Percentiles rank a stretch among this genome's conserved stretches.
Conservation (phyloP, 2,888 invertebrate species). For the Molorchus minor region DNA sequence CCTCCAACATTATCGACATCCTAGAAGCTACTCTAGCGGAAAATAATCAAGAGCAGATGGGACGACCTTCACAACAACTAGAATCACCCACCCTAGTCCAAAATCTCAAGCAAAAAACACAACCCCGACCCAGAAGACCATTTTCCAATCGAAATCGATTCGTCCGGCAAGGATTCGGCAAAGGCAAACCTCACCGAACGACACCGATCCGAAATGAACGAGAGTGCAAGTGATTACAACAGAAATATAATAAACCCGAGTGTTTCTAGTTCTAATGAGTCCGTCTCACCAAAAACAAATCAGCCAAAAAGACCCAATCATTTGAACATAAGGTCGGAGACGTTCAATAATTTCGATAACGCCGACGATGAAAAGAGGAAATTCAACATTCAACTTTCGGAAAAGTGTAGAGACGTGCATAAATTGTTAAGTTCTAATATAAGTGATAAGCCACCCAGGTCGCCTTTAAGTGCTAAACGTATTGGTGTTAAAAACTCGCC, state of each 20-base stretch:
- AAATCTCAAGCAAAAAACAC: slow-evolving; percentile 45
- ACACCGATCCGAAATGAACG: slow-evolving; percentile 54
- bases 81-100: slow-evolving; percentile 47
- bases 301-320: slow-evolving; percentile 50
- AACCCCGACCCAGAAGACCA: slow-evolving; percentile 38
- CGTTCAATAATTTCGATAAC: slow-evolving; percentile 31
- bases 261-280: slow-evolving; percentile 9
- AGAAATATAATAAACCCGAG: slow-evolving; percentile 40
- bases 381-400: slow-evolving; percentile 53
- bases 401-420: slow-evolving; percentile 56
- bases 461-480: slow-evolving; percentile 54
- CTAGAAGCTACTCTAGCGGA: slow-evolving; percentile 48
- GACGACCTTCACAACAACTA: slow-evolving; percentile 52
- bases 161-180: slow-evolving; percentile 24
- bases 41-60: slow-evolving; percentile 56
- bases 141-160: slow-evolving; percentile 7
- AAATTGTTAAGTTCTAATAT: slow-evolving; percentile 54
- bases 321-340: slow-evolving; percentile 46
- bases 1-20: slow-evolving; percentile 47
- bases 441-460: slow-evolving; percentile 57
- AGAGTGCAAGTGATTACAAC: slow-evolving; percentile 50
- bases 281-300: slow-evolving; percentile 16
- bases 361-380: slow-evolving; percentile 33
- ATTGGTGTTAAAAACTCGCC: slow-evolving; percentile 41
- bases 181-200: slow-evolving; percentile 37